A percentile compares a stretch with the other conserved stretches of the same genome.
These are phyloP conservation scores for Poeciliopsis infans DNA, from an alignment of 2,797 vertebrate species.

Conservation along the genomic window DNA sequence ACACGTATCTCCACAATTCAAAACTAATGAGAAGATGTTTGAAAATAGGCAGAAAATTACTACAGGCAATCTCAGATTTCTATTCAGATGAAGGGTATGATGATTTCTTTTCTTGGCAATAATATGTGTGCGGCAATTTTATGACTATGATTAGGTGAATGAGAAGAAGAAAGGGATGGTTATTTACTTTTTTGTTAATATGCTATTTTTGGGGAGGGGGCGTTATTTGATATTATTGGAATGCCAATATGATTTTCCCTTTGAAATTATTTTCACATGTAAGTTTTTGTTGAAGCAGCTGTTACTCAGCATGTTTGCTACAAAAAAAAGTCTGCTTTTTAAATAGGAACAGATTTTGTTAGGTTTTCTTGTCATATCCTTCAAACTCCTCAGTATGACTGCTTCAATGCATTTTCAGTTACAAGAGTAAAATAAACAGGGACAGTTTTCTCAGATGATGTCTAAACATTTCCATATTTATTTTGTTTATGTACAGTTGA, in stretches of 20 bases:
- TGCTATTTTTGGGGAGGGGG: neutral
- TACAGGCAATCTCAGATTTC: slow-evolving; percentile 26
- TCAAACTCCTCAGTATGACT: neutral
- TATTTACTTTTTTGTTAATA: slow-evolving; percentile 15
- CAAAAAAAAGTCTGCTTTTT: slow-evolving; percentile 11
- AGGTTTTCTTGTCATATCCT: slow-evolving; percentile 5
- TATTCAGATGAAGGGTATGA: slow-evolving; percentile 3
- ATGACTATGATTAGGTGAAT: slow-evolving; percentile 13
- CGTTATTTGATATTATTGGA: slow-evolving; percentile 9
- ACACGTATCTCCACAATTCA: slow-evolving; percentile 46
- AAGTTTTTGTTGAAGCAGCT: slow-evolving; percentile 15
- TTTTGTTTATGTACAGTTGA: neutral
- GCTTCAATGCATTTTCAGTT: neutral
- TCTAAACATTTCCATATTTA: neutral
- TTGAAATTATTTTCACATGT: slow-evolving; percentile 14
- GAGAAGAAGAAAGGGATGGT: slow-evolving; percentile 6
- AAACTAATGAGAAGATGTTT: slow-evolving; percentile 57
- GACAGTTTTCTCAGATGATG: neutral
- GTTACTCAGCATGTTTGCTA: slow-evolving; percentile 8
- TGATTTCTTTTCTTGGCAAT: slow-evolving; percentile 21
- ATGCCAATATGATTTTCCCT: slow-evolving; percentile 11
- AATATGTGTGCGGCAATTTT: slow-evolving; percentile 6
- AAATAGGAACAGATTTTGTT: neutral
- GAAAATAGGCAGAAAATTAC: slow-evolving; percentile 43
- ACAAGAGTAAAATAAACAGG: neutral